Conservation (phyloP, 2,113 vertebrate genomes). For the Donacobius atricapilla region DNA sequence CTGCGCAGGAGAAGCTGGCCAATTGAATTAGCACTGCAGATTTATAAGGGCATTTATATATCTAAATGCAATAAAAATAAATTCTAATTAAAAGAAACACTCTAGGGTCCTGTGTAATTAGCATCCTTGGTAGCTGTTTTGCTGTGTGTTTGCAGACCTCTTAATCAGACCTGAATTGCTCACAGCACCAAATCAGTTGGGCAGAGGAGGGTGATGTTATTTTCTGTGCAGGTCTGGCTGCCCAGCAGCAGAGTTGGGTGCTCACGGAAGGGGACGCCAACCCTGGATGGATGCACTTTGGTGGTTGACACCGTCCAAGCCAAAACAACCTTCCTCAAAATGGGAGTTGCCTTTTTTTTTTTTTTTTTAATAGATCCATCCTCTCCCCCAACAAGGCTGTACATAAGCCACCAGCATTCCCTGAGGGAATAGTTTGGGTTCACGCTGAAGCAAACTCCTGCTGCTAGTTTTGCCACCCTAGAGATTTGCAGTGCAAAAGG, state of each 20-base stretch:
- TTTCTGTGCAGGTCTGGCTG: not conserved
- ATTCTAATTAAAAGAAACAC: constrained; percentile 34
- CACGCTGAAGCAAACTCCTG: not conserved
- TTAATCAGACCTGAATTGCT: not conserved
- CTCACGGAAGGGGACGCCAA: not conserved
- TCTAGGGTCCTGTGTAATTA: not conserved
- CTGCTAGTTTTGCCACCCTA: not conserved
- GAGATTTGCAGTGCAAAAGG: not conserved
- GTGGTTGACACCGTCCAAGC: not conserved
- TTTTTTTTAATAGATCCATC: not conserved
- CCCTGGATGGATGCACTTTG: not conserved
- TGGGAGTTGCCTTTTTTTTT: not conserved
- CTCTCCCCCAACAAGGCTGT: not conserved
- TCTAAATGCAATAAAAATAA: constrained; percentile 23
- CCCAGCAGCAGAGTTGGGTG: rapidly evolving
- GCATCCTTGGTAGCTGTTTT: not conserved
- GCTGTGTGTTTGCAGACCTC: not conserved
- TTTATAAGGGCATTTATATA: not conserved
- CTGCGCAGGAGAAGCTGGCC: not conserved
- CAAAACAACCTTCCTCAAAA: not conserved
- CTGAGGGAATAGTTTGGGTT: not conserved
- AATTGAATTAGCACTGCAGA: not conserved
- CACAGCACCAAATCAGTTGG: not conserved
- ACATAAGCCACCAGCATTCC: not conserved
- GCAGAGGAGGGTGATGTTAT: not conserved